phyloP scores from a whole-genome alignment of 2,113 vertebrate species.

The human (Homo sapiens) region GRCh38 chr14:87229001-87229500 shows the following conservation, averaged over 20 bases:
- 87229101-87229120: background rate
- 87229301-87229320: conserved; percentile 59
- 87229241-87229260: background rate
- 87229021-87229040: background rate
- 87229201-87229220: conserved; percentile 58
- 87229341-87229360: conserved; percentile 43
- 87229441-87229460: conserved; percentile 29
- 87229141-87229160: conserved; percentile 38
- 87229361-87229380: conserved; percentile 40
- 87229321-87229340: background rate
- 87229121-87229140: conserved; percentile 47
- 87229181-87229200: background rate
- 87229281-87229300: conserved; percentile 43
- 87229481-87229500: conserved; percentile 31
- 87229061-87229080: background rate
- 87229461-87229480: conserved; percentile 28
- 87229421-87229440: conserved; percentile 48
- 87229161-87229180: background rate
- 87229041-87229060: background rate
- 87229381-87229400: conserved; percentile 33
- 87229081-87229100: background rate
- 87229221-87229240: conserved; percentile 38
- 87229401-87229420: conserved; percentile 49
- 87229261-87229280: conserved; percentile 56
- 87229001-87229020: conserved; percentile 16